phyloP scores from a whole-genome alignment of 2,888 invertebrate genomes.

The Piscicola geometra region DNA sequence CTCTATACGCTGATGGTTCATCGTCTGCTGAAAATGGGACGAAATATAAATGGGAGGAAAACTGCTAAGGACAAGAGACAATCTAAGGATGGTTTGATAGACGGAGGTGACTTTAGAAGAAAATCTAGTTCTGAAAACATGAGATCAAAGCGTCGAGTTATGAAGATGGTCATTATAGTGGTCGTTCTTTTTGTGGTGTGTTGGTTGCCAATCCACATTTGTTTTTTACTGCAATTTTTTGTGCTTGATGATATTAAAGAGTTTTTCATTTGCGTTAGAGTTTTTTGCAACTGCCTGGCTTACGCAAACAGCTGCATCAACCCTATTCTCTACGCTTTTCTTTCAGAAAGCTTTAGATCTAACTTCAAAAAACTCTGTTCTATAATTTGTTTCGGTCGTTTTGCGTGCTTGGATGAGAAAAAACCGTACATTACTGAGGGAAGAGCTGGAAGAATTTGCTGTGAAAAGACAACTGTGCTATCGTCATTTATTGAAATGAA shows the following conservation, averaged over 20 bases:
- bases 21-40: slow-evolving; percentile 23
- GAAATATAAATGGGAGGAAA: slow-evolving; percentile 5
- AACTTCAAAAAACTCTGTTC: slow-evolving; percentile 70
- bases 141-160: slow-evolving; percentile 79
- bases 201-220: slow-evolving; percentile 87
- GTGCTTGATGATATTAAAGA: slow-evolving; percentile 65
- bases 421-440: not conserved
- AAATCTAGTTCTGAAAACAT: slow-evolving; percentile 69
- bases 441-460: too few species aligned
- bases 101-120: not conserved
- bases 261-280: slow-evolving; percentile 59
- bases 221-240: slow-evolving; percentile 68
- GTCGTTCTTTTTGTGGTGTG: slow-evolving; percentile 86
- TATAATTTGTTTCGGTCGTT: slow-evolving; percentile 54
- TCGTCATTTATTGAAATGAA: too few species aligned
- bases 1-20: slow-evolving; percentile 80
- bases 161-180: slow-evolving; percentile 83
- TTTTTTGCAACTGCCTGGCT: slow-evolving; percentile 60
- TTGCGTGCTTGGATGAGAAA: not conserved
- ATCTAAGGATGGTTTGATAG: not conserved
- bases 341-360: slow-evolving; percentile 87
- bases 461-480: too few species aligned
- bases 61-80: not conserved
- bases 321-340: slow-evolving; percentile 86
- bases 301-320: slow-evolving; percentile 93